phyloP scores from a whole-genome alignment of 1,140 invertebrate genomes.

The Triops cancriformis region DNA sequence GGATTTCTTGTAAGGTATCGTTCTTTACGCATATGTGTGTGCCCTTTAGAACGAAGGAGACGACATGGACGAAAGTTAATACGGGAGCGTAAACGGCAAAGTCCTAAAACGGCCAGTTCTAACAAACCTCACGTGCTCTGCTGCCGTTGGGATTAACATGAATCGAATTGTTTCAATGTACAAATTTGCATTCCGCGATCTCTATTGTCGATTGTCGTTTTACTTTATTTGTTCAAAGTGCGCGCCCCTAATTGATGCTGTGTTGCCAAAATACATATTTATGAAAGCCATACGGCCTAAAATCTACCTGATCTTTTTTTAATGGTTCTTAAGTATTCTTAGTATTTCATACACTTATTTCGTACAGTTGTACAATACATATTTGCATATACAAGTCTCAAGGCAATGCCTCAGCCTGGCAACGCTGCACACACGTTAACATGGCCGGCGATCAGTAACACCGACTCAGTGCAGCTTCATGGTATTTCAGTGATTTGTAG shows the following conservation, averaged over 20 bases:
- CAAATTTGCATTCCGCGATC: background rate
- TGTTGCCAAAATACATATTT: slow-evolving; percentile 5
- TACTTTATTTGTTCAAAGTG: background rate
- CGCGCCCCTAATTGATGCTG: background rate
- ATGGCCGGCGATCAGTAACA: slow-evolving; percentile 12
- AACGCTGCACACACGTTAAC: background rate
- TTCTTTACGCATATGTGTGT: no score
- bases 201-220: background rate
- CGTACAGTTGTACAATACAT: no score
- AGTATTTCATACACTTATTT: no score
- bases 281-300: background rate
- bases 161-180: background rate
- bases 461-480: slow-evolving; percentile 12
- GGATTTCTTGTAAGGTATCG: background rate
- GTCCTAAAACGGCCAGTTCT: background rate
- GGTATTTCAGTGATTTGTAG: slow-evolving; percentile 10
- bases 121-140: no score
- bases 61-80: background rate
- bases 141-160: no score
- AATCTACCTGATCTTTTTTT: background rate
- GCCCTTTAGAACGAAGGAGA: background rate
- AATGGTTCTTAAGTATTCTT: no score
- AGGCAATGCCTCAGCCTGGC: background rate
- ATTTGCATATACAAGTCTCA: background rate
- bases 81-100: background rate